Evolutionary conservation across 2,113 vertebrate species (phyloP).

Genomic region (Panthera uncia): DNA sequence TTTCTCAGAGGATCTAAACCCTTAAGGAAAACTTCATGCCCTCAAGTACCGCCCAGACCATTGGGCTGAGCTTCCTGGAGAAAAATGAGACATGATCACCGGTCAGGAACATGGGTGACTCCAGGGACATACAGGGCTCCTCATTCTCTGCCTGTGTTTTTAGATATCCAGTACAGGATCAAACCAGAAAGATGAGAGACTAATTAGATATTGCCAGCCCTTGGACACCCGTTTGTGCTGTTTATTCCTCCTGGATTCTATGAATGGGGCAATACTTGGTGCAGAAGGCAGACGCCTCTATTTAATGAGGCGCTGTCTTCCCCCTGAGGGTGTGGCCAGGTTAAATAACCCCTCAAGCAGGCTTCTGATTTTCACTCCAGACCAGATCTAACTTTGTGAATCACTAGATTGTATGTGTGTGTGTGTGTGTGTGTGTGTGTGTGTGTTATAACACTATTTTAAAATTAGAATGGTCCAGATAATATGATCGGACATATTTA

Average conservation of each 20-base stretch:
- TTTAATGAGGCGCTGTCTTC: slow-evolving; percentile 15
- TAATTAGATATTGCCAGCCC: background rate
- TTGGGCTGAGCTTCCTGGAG: background rate
- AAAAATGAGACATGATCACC: background rate
- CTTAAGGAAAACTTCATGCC: background rate
- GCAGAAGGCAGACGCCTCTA: background rate
- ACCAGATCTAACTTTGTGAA: background rate
- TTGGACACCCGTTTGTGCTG: background rate
- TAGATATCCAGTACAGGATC: background rate
- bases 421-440: background rate
- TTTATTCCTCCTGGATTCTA: background rate
- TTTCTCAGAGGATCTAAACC: background rate
- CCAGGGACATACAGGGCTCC: background rate
- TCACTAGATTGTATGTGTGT: background rate
- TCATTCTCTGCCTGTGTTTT: background rate
- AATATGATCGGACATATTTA: background rate
- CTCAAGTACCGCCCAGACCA: background rate
- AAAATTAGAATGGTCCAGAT: background rate
- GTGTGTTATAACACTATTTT: background rate
- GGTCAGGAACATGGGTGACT: accelerated
- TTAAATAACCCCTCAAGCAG: slow-evolving; percentile 39
- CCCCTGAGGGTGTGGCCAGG: background rate
- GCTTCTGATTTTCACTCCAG: background rate
- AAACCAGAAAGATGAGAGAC: background rate
- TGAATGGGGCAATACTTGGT: background rate